These are phyloP conservation scores for Andrena haemorrhoa DNA, from an alignment of 2,888 invertebrate species.

Conservation along the genomic window DNA sequence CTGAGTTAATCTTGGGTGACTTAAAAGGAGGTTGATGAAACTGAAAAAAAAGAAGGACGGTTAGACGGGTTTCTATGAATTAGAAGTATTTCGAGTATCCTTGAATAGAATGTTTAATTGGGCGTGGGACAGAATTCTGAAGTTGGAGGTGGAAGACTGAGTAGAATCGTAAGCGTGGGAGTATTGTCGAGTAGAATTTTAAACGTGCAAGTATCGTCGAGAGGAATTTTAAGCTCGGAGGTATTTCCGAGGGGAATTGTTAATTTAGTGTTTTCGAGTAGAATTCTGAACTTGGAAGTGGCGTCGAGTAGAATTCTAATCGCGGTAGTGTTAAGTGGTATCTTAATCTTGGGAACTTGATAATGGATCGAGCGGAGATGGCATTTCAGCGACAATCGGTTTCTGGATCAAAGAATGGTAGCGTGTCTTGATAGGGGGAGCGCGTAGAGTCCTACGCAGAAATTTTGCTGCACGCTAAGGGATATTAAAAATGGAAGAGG, in stretches of 20 bases:
- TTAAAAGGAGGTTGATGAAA: too few relatives aligned
- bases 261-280: background rate
- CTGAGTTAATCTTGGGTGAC: too few relatives aligned
- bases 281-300: background rate
- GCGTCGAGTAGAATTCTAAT: too few relatives aligned
- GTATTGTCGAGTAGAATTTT: slow-evolving; percentile 6
- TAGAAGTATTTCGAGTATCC: background rate
- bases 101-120: too few relatives aligned
- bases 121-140: background rate
- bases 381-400: background rate
- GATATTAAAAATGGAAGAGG: slow-evolving; percentile 24
- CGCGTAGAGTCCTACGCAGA: background rate
- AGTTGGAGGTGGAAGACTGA: background rate
- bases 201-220: background rate
- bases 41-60: too few relatives aligned
- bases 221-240: background rate
- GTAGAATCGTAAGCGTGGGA: background rate
- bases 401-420: background rate
- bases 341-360: too few relatives aligned
- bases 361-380: too few relatives aligned
- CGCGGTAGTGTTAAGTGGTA: too few relatives aligned
- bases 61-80: too few relatives aligned
- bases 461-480: slow-evolving; percentile 23
- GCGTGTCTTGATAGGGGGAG: background rate
- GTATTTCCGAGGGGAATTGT: background rate